phyloP scores from a whole-genome alignment of 2,113 vertebrate genomes.

The Anser brachyrhynchus region DNA sequence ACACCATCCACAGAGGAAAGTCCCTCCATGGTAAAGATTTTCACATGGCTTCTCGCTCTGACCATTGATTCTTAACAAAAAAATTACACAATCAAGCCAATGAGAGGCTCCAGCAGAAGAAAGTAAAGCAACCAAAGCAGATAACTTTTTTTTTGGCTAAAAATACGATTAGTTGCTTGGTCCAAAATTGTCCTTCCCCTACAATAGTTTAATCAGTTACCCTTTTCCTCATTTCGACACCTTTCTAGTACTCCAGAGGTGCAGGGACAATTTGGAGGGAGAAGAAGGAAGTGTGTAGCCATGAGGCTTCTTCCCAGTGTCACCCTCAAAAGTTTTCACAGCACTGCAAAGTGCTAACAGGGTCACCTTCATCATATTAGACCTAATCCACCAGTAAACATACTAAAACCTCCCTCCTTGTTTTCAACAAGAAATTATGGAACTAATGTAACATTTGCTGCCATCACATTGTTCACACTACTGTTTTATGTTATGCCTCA shows the following conservation, averaged over 20 bases:
- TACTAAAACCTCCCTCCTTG: background rate
- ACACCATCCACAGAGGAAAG: background rate
- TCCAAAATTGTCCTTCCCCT: background rate
- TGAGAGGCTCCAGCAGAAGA: background rate
- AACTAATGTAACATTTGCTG: conserved; percentile 23
- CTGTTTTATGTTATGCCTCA: conserved; percentile 13
- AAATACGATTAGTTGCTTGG: background rate
- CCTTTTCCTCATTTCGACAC: background rate
- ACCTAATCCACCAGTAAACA: background rate
- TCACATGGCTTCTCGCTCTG: background rate
- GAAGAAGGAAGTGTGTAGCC: background rate
- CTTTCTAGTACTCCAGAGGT: background rate
- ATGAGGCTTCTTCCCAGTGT: background rate
- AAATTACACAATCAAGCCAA: background rate
- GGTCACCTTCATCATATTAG: background rate
- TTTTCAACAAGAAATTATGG: background rate
- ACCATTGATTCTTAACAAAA: background rate
- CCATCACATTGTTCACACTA: conserved; percentile 40
- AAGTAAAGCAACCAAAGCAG: background rate
- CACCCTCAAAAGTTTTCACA: background rate
- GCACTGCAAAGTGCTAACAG: background rate
- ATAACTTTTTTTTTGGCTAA: background rate
- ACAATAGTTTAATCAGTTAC: background rate
- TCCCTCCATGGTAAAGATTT: background rate
- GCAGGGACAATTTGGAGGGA: background rate